A percentile compares a stretch with the other conserved stretches of the same genome.
phyloP scores from a whole-genome alignment of 2,113 vertebrate genomes.

The Panthera uncia region DNA sequence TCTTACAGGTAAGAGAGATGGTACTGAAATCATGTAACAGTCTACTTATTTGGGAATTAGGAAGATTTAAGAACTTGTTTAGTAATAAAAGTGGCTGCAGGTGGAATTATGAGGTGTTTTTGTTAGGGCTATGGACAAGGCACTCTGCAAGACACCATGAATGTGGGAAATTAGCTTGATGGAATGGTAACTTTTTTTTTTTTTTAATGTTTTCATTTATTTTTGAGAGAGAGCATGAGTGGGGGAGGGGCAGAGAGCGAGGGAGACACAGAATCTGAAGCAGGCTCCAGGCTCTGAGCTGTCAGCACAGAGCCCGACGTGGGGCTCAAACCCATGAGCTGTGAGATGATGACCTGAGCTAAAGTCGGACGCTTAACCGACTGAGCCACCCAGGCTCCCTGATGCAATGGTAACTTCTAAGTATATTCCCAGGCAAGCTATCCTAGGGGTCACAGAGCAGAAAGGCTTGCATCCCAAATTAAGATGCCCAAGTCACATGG shows the following conservation, averaged over 20 bases:
- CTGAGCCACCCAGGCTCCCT: too few species aligned
- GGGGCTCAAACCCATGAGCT: too few species aligned
- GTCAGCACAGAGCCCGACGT: too few species aligned
- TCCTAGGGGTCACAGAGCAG: not conserved
- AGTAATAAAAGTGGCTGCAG: not conserved
- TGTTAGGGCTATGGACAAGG: not conserved
- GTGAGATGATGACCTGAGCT: too few species aligned
- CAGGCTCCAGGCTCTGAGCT: too few species aligned
- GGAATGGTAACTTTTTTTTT: not conserved
- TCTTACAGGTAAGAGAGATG: slow-evolving; percentile 90
- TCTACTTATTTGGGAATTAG: not conserved
- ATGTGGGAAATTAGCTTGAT: not conserved
- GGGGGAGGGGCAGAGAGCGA: too few species aligned
- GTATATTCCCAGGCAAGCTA: not conserved
- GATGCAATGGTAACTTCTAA: not conserved
- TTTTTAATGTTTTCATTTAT: too few species aligned
- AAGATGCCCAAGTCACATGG: not conserved
- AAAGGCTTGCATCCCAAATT: not conserved
- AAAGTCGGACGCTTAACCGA: too few species aligned
- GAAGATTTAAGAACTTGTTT: not conserved
- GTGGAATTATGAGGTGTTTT: not conserved
- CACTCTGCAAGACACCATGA: not conserved
- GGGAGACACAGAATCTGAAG: too few species aligned
- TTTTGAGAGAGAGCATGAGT: too few species aligned
- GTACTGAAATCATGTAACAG: not conserved